Base-by-base conservation (phyloP, 2,888 invertebrate genomes). In the Yponomeuta evonymella region DNA sequence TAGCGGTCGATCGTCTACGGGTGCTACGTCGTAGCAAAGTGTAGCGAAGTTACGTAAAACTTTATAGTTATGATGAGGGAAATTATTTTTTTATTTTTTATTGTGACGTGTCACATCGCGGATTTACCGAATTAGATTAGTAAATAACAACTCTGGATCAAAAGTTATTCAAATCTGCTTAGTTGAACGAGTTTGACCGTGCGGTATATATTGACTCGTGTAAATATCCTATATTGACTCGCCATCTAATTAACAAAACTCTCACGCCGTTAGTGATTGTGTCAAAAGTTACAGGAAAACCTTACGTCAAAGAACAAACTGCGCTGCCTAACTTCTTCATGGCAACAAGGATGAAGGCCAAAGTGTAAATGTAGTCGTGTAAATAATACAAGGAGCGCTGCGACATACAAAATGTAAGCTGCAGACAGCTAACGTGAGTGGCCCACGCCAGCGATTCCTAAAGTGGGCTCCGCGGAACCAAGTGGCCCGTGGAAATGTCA, bases 1-100 rank as follows among this genome's bases (percentile, higher is more conserved):
- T 80, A 83, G 80, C 81, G 86, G 81, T 76, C 80, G 84, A 70
- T 66, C 63, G 70, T 74, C 75, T 79, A 79, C 79, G 77, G 73
- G 75, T 74, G 79, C 79, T 81, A 79, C 83, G 81, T 15, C 51
- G 51, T 58, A 58, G 51, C 51, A 58, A 58, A 58, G 51, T 12
- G 51, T 58, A 12, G 51, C 51, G 51, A 15, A 58, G 51, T 58
- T 58, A 15, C 15, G 51, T 58, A 15, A 58, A 58, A 58, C 51
- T 58, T 51, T 58, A 5, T 58, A 15, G 23, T 23, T 23, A 23
- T 23, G 23, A 23, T 58, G 15, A 5, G 15, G 51, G 8, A 58
- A 15, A 1, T 8, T 43, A 43, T 15, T 58, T 58, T 58, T 58
- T 58, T 58, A 11, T 51, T 10, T 4, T 12, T 4, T 8, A 8